Conservation (phyloP, 2,113 vertebrate species). For the Tor tambroides region DNA sequence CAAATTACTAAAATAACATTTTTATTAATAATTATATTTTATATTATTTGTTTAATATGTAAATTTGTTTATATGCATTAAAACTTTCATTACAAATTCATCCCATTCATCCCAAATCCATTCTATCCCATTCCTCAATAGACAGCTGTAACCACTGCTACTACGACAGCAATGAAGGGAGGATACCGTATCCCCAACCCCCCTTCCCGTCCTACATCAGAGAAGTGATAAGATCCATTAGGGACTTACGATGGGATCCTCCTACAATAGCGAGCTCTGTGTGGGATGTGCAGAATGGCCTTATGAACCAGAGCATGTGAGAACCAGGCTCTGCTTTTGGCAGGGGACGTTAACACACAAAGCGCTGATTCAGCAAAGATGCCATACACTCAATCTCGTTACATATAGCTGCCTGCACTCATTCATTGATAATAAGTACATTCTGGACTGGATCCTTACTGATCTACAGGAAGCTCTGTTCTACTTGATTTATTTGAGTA, state of each 20-base stretch:
- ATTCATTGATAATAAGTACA: conserved; percentile 22
- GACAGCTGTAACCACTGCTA: conserved; percentile 51
- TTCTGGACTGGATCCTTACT: conserved; percentile 9
- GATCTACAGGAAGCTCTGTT: conserved; percentile 5
- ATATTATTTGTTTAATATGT: too few relatives aligned
- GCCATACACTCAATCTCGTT: not conserved
- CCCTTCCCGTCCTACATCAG: not conserved
- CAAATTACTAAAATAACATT: too few relatives aligned
- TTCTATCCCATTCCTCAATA: conserved; percentile 19
- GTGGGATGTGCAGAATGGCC: conserved; percentile 47
- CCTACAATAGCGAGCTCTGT: conserved; percentile 47
- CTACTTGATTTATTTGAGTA: not conserved
- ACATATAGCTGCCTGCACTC: not conserved
- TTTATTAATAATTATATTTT: too few relatives aligned
- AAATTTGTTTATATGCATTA: too few relatives aligned
- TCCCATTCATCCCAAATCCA: not conserved
- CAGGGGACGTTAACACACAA: not conserved
- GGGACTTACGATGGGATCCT: conserved; percentile 55
- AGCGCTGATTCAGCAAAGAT: conserved; percentile 31
- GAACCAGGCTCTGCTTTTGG: conserved; percentile 33
- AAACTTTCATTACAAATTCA: too few relatives aligned
- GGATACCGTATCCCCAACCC: conserved; percentile 32
- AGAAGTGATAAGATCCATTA: conserved; percentile 56
- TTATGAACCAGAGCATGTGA: conserved; percentile 51
- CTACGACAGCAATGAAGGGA: conserved; percentile 53